Evolutionary conservation across 2,888 invertebrate species (phyloP), one percentile per base, ranked within the genome.

Genomic region (Rhodophaea formosa): DNA sequence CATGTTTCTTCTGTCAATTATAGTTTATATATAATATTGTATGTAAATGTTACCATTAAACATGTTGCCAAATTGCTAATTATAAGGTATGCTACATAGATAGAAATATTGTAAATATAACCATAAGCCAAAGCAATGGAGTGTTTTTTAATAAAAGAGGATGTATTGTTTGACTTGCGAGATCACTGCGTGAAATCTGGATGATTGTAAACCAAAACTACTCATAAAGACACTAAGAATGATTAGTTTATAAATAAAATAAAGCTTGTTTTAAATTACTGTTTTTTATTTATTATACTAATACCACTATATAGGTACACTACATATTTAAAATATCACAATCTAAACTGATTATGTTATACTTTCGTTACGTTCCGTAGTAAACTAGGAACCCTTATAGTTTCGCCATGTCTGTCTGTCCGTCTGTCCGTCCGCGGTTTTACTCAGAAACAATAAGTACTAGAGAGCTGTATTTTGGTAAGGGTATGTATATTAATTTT

Each of bases 231-330:
- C 77, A 74, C 69, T 81, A 81, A 80, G 75, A 74, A 73, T 75
- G 76, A 78, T 72, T 89, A 88, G 84, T 77, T 74, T 81, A 84
- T 77, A 69, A 69, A 80, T 67, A 79, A 79, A 90, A 89, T 89
- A 90, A 90, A 89, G 91, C 91, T 90, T 91, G 91, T 91, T 90
- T 89, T 83, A 84, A 88, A 86, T 60, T 71, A 54, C 3, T 10
- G 57, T 71, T 63, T 77, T 78, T 81, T 69, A 74, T 66, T 79
- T 12, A 1, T 12, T 39, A 14, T 23, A 35, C 15, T 2, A n/a
- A n/a, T n/a, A n/a, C n/a, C n/a, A n/a, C n/a, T n/a, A n/a, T n/a
- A 35, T 35, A 35, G 0, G 35, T 30, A 30, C 30, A n/a, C n/a
- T n/a, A n/a, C n/a, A n/a, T n/a, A n/a, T n/a, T n/a, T n/a, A n/a